Percentiles rank a stretch among this genome's conserved stretches.
Conservation (phyloP, 2,888 invertebrate species). For the Eupithecia vulgata region DNA sequence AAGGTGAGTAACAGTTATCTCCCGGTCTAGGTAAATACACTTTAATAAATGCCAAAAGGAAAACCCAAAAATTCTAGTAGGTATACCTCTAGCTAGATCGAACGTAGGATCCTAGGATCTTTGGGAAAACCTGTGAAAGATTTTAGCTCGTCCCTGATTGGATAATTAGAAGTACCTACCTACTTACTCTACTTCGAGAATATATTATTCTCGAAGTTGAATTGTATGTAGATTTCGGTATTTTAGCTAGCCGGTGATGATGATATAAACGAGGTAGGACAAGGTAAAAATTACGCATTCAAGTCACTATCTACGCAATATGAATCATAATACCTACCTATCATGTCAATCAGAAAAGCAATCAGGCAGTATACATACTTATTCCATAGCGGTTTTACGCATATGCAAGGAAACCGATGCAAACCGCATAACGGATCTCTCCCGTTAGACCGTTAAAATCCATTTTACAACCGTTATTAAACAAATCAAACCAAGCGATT, state of each 20-base stretch:
- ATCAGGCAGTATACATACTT: not conserved
- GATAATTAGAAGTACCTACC: too few species aligned
- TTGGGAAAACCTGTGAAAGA: too few species aligned
- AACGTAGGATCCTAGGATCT: too few species aligned
- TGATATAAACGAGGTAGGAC: not conserved
- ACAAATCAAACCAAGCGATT: not conserved
- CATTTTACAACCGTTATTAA: not conserved
- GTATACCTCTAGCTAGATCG: too few species aligned
- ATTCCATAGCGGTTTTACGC: not conserved
- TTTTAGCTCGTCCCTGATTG: too few species aligned
- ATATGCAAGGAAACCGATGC: conserved; percentile 4
- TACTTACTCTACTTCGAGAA: too few species aligned
- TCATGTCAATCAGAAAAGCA: conserved; percentile 7
- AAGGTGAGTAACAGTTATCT: not conserved
- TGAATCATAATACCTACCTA: not conserved
- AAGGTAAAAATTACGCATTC: not conserved
- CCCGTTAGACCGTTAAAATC: conserved; percentile 5
- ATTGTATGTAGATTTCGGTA: too few species aligned
- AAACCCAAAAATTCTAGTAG: too few species aligned
- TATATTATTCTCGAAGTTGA: too few species aligned
- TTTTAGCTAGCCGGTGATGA: too few species aligned
- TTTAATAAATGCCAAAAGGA: too few species aligned
- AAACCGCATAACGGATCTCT: not conserved
- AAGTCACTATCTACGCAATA: not conserved
- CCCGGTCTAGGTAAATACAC: too few species aligned